phyloP scores from a whole-genome alignment of 2,888 invertebrate genomes.

The Conus canariensis region DNA sequence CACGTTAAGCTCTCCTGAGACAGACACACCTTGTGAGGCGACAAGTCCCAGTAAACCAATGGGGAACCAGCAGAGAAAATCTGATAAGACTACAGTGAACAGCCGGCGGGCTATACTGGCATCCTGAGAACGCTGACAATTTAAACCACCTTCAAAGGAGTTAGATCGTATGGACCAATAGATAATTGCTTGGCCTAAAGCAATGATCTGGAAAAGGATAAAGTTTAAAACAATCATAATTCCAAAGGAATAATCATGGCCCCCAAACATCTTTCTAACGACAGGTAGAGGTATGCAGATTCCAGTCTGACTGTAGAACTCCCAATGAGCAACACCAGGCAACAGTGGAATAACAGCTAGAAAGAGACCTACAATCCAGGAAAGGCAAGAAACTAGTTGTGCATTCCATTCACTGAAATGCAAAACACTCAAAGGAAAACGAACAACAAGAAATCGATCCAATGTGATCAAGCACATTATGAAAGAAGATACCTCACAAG shows the following conservation, averaged over 20 bases:
- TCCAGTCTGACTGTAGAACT: slow-evolving; percentile 69
- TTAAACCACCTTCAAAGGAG: no score
- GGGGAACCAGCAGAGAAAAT: no score
- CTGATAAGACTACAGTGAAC: no score
- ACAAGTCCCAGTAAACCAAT: no score
- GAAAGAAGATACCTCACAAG: slow-evolving; percentile 82
- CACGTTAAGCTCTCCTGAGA: no score
- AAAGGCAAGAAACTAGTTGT: not conserved
- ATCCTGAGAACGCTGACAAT: no score
- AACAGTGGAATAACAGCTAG: not conserved
- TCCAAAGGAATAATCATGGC: slow-evolving; percentile 75
- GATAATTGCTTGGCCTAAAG: no score
- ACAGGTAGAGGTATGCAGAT: slow-evolving; percentile 76
- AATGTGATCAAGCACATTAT: slow-evolving; percentile 81
- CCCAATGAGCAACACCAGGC: slow-evolving; percentile 39
- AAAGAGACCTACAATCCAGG: not conserved
- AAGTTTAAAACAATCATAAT: slow-evolving; percentile 74
- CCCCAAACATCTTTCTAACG: slow-evolving; percentile 63
- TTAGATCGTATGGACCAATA: no score
- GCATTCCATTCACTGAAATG: not conserved
- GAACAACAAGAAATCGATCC: slow-evolving; percentile 74
- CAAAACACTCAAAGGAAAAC: not conserved
- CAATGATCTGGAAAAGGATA: slow-evolving; percentile 59
- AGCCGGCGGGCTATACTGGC: no score
- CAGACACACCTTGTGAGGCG: no score